Evolutionary conservation across 2,888 invertebrate genomes (phyloP).

Genomic region (Prosapia bicincta): DNA sequence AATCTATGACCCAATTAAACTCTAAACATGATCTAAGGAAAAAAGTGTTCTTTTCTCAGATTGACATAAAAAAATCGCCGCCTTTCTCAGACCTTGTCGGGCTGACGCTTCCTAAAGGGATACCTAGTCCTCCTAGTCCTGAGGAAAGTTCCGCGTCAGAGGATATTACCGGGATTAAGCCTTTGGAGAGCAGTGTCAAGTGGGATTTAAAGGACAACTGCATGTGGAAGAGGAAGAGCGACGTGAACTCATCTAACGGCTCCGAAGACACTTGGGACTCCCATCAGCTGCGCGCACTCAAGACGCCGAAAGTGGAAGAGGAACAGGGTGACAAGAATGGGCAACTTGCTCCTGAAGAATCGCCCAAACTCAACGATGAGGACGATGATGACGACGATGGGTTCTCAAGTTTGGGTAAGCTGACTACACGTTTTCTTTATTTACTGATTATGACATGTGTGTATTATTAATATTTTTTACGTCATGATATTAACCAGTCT

Average conservation of each 20-base stretch:
- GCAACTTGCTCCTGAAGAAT: constrained; percentile 28
- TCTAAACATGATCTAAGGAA: constrained; percentile 44
- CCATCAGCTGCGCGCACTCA: constrained; percentile 36
- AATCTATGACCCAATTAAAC: constrained; percentile 4
- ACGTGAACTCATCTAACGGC: constrained; percentile 17
- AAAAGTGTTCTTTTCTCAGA: constrained; percentile 51
- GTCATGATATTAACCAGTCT: no score
- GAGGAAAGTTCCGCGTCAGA: constrained; percentile 5
- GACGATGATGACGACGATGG: constrained; percentile 35
- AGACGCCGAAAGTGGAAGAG: constrained; percentile 31
- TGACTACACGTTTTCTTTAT: no score
- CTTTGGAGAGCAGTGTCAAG: background rate
- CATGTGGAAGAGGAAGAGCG: constrained; percentile 18
- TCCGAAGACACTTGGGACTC: constrained; percentile 40
- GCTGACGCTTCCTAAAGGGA: constrained; percentile 26
- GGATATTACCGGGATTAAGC: constrained; percentile 26
- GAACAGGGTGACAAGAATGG: constrained; percentile 2
- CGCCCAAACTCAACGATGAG: constrained; percentile 36
- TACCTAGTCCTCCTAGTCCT: constrained; percentile 53
- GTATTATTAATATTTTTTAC: no score
- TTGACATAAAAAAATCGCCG: constrained; percentile 45
- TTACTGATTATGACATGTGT: no score
- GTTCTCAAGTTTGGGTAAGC: constrained; percentile 33
- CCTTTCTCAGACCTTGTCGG: constrained; percentile 12
- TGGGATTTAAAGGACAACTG: background rate